Evolutionary conservation across 2,797 vertebrate genomes (phyloP), one percentile per base, ranked within the genome.

Genomic region (Pipistrellus nathusii): DNA sequence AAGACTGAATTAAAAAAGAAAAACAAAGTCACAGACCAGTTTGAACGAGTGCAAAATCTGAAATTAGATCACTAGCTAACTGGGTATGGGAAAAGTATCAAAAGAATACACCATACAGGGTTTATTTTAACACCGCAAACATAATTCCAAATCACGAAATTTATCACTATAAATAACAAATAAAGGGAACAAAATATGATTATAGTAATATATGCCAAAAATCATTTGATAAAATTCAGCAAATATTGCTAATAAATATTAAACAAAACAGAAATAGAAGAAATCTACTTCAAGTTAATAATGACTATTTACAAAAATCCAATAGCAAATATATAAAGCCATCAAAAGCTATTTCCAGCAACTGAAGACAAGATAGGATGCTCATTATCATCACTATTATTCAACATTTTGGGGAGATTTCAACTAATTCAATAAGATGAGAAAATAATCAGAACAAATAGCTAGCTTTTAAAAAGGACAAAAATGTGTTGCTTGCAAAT

Each of bases 41-140:
- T 90, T 95, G 62, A 84, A 73, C 30, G 11, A 90, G 32, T 66
- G 11, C 30, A 92, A 90, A 85, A n/a, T 72, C 35, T 94, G 46
- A 82, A 92, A 91, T 94, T 94, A 93, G n/a, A 68, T 77, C 38
- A 76, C 87, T 94, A 96, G 17, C 30, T 92, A 88, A 91, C 75
- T 92, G 23, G 35, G 88, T 69, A 77, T 88, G 38, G 53, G 64
- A n/a, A 93, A 72, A 80, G 3, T 72, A 57, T 71, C 83, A 77
- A 55, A 93, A 92, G 30, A 85, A 88, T 77, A 68, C 4, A 62
- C 59, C 11, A 81, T 77, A 76, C 44, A 80, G 13, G 8, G 9
- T 83, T 91, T 88, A 68, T 88, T 78, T 93, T 59, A 90, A 80
- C n/a, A 93, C 71, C 14, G 62, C 18, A 76, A 85, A 73, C 32